phyloP scores from a whole-genome alignment of 1,140 invertebrate species.

The Manduca sexta region DNA sequence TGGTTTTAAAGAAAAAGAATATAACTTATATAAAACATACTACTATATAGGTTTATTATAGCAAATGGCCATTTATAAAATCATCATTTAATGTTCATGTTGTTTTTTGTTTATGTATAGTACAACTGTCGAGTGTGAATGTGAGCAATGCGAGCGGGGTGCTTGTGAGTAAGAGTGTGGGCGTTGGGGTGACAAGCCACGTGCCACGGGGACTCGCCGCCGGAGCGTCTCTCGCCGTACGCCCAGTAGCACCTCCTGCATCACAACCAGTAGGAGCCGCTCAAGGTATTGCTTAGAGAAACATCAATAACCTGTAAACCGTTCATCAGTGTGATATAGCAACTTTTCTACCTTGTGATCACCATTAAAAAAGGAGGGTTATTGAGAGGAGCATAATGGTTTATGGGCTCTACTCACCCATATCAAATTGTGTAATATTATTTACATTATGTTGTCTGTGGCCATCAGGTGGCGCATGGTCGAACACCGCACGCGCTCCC shows the following conservation, averaged over 20 bases:
- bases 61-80: no score
- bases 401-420: no score
- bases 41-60: no score
- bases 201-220: conserved; percentile 59
- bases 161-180: conserved; percentile 43
- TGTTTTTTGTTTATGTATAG: conserved; percentile 22
- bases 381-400: no score
- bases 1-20: no score
- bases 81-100: no score
- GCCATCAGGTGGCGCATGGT: conserved; percentile 23
- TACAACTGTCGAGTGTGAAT: conserved; percentile 44
- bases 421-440: no score
- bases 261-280: conserved; percentile 24
- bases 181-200: conserved; percentile 44
- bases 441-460: neutral
- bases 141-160: conserved; percentile 46
- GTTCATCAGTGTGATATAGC: no score
- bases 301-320: neutral
- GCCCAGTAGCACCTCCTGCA: conserved; percentile 41
- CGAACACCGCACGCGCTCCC: conserved; percentile 20
- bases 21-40: no score
- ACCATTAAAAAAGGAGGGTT: no score
- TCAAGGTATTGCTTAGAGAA: conserved; percentile 27
- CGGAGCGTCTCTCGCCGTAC: conserved; percentile 54
- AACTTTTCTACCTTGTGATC: no score